These are phyloP conservation scores for Acleris literana DNA, from an alignment of 2,888 invertebrate genomes.

Conservation along the genomic window DNA sequence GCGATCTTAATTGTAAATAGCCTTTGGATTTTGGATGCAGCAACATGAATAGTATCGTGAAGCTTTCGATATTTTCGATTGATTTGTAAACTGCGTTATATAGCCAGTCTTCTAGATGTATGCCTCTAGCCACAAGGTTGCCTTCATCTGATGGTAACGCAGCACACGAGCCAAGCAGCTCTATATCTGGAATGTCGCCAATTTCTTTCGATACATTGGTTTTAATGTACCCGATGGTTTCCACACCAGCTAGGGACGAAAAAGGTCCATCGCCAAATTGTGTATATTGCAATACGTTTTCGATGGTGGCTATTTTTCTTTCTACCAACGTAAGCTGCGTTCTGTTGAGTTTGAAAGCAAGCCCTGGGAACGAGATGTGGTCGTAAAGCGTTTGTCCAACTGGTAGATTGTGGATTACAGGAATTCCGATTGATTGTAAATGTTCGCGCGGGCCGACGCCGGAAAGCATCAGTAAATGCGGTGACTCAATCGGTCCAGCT, in stretches of 20 bases:
- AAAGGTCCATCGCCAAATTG: constrained; percentile 79
- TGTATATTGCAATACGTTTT: constrained; percentile 63
- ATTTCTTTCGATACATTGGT: constrained; percentile 81
- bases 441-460: constrained; percentile 86
- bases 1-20: constrained; percentile 84
- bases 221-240: constrained; percentile 84
- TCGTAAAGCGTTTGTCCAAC: constrained; percentile 88
- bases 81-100: constrained; percentile 70
- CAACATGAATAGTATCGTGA: constrained; percentile 80
- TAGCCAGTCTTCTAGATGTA: constrained; percentile 67
- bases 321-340: constrained; percentile 62
- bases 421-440: constrained; percentile 82
- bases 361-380: constrained; percentile 85
- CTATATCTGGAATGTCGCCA: constrained; percentile 85
- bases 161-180: constrained; percentile 83
- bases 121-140: constrained; percentile 64
- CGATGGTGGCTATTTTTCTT: constrained; percentile 56
- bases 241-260: constrained; percentile 81
- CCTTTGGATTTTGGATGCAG: constrained; percentile 87
- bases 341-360: constrained; percentile 80
- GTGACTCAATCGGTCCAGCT: constrained; percentile 91
- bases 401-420: constrained; percentile 84
- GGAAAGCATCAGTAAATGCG: constrained; percentile 88
- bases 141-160: constrained; percentile 84
- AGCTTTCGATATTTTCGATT: constrained; percentile 71